These are phyloP conservation scores for Physella acuta DNA, from an alignment of 1,140 invertebrate genomes.

Conservation along the genomic window DNA sequence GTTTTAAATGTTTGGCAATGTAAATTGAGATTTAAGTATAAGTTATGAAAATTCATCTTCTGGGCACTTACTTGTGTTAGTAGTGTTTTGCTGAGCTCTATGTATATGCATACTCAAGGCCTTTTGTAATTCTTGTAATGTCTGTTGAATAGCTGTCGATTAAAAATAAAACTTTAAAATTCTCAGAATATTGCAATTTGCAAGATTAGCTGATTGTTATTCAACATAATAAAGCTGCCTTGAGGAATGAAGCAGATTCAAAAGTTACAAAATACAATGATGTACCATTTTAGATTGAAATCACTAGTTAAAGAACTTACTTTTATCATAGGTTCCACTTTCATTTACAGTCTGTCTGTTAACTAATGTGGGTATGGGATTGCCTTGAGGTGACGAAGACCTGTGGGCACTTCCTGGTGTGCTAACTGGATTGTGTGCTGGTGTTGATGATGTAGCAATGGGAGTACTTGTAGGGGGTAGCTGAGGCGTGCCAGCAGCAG, in stretches of 20 bases:
- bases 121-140: constrained; percentile 63
- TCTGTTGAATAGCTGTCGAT: constrained; percentile 64
- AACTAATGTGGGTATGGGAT: constrained; percentile 22
- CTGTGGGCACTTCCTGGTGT: constrained; percentile 1
- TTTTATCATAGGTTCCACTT: constrained; percentile 16
- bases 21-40: too few species aligned
- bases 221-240: too few species aligned
- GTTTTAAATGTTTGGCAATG: too few species aligned
- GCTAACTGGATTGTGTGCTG: background rate
- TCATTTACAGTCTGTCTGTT: constrained; percentile 15
- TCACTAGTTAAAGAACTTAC: too few species aligned
- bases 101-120: constrained; percentile 45
- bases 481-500: constrained; percentile 29
- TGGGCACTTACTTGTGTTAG: constrained; percentile 17
- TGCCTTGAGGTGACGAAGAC: constrained; percentile 9
- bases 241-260: too few species aligned
- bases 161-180: too few species aligned
- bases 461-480: constrained; percentile 51
- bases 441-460: constrained; percentile 10
- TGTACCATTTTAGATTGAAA: too few species aligned
- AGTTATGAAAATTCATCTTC: too few species aligned
- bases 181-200: too few species aligned
- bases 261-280: too few species aligned
- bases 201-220: too few species aligned
- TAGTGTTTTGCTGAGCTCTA: constrained; percentile 35